Conservation (phyloP, 2,888 invertebrate species). For the Hedychridium roseum region DNA sequence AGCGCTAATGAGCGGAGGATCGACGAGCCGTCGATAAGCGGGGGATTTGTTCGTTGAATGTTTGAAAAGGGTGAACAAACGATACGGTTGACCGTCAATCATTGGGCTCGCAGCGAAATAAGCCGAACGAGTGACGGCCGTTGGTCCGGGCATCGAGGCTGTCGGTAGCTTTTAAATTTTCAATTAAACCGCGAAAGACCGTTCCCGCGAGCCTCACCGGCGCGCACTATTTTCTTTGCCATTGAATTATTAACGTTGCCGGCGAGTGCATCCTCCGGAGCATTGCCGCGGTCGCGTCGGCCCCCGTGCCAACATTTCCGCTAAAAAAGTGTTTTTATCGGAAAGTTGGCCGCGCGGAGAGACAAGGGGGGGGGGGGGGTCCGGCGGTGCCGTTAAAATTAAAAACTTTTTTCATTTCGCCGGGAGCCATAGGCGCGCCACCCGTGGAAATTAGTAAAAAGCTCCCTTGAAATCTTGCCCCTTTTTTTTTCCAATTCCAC, state of each 20-base stretch:
- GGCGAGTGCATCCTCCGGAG: no score
- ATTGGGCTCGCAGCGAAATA: constrained; percentile 7
- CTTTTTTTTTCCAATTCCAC: no score
- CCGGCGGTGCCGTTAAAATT: constrained; percentile 17
- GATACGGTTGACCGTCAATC: constrained; percentile 16
- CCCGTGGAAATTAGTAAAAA: neutral
- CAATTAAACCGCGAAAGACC: constrained; percentile 37
- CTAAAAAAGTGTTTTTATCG: constrained; percentile 23
- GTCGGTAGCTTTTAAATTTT: constrained; percentile 26
- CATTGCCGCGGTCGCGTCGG: no score
- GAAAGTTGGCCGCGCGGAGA: neutral
- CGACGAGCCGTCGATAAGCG: no score
- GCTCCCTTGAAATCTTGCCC: neutral
- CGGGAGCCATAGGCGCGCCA: neutral
- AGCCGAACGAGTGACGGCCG: constrained; percentile 2
- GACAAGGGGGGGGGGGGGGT: neutral
- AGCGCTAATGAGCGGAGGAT: no score
- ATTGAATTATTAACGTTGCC: constrained; percentile 30
- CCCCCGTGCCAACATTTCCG: no score
- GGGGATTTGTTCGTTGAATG: no score
- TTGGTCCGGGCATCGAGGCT: neutral
- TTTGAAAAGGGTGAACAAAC: no score
- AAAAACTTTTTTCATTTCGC: constrained; percentile 31
- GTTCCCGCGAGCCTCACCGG: constrained; percentile 1
- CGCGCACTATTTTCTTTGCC: constrained; percentile 26